These are phyloP conservation scores for Urophycis tenuis DNA, from an alignment of 2,797 vertebrate genomes.

Conservation along the genomic window DNA sequence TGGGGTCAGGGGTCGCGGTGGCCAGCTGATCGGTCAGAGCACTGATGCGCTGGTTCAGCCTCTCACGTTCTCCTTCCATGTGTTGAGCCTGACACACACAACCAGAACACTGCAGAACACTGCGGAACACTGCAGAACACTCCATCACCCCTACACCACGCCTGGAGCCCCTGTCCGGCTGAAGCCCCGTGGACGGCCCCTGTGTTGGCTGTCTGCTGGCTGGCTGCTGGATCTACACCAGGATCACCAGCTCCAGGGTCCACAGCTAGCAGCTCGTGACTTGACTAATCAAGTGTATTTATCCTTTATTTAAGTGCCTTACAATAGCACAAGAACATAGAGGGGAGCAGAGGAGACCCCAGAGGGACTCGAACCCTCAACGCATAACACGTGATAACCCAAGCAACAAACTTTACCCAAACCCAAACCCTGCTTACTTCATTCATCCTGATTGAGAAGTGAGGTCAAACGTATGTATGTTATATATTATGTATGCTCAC, in stretches of 20 bases:
- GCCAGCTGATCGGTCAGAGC: constrained; percentile 62
- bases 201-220: too few species aligned
- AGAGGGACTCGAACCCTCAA: not conserved
- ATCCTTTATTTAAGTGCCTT: not conserved
- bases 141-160: too few species aligned
- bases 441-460: not conserved
- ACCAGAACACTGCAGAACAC: too few species aligned
- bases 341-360: not conserved
- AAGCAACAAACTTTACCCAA: not conserved
- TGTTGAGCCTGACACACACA: constrained; percentile 50
- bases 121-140: too few species aligned
- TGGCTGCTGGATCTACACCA: too few species aligned
- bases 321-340: not conserved
- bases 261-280: too few species aligned
- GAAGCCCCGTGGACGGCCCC: too few species aligned
- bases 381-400: not conserved
- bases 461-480: too few species aligned
- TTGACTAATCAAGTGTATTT: too few species aligned
- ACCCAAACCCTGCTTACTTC: not conserved
- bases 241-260: too few species aligned
- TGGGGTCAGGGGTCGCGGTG: constrained; percentile 56
- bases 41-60: constrained; percentile 62
- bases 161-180: too few species aligned
- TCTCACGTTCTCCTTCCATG: constrained; percentile 65
- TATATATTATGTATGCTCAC: constrained; percentile 49